phyloP scores from a whole-genome alignment of 2,797 vertebrate genomes.

The Hydrocynus forskahlii region DNA sequence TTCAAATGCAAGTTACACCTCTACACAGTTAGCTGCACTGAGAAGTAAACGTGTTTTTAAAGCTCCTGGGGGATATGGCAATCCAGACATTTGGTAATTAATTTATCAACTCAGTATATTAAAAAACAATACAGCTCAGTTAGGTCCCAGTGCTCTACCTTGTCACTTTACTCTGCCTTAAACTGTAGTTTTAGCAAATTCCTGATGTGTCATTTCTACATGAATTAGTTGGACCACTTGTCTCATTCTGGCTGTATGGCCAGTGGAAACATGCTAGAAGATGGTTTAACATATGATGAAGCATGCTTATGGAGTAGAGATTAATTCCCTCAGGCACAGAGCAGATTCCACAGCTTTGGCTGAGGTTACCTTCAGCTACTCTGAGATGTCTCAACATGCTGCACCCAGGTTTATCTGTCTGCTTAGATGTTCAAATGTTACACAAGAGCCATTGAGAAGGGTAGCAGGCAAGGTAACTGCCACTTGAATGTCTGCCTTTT shows the following conservation, averaged over 20 bases:
- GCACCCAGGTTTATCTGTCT: neutral
- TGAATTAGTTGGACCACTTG: neutral
- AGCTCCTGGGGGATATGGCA: neutral
- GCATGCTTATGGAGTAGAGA: neutral
- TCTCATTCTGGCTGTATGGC: neutral
- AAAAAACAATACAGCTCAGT: neutral
- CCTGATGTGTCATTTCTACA: neutral
- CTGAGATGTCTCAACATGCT: constrained; percentile 68
- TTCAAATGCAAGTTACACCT: neutral
- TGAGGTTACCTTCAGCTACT: constrained; percentile 57
- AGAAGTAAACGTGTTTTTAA: neutral
- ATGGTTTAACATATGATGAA: neutral
- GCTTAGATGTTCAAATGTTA: constrained; percentile 22
- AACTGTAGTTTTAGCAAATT: neutral
- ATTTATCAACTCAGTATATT: neutral
- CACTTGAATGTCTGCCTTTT: constrained; percentile 2
- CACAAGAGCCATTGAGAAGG: constrained; percentile 15
- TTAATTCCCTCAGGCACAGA: constrained; percentile 21
- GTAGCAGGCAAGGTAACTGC: neutral
- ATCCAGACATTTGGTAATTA: neutral
- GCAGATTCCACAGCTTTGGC: constrained; percentile 64
- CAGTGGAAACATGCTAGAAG: neutral
- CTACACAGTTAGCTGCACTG: neutral
- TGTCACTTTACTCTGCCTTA: neutral
- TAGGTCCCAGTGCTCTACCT: neutral